A percentile compares a stretch with the other conserved stretches of the same genome.
Conservation (phyloP, 2,888 invertebrate genomes). For the Scaptomyza parva region DNA sequence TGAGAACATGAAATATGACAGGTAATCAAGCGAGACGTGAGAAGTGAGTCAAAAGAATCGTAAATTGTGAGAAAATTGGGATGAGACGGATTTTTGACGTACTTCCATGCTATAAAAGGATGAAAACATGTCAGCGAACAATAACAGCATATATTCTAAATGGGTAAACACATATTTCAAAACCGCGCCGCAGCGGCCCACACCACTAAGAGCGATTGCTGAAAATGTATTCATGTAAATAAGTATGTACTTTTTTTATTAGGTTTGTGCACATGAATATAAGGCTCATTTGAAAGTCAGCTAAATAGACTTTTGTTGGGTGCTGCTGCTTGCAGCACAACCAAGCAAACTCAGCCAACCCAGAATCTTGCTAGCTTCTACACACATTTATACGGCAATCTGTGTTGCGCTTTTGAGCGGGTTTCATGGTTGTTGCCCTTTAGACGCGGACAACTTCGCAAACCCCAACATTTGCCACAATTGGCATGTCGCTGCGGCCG, state of each 20-base stretch:
- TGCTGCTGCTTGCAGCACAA: too few relatives aligned
- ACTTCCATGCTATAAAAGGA: constrained; percentile 11
- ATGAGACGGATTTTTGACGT: constrained; percentile 8
- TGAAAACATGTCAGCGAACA: constrained; percentile 24
- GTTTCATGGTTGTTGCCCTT: constrained; percentile 34
- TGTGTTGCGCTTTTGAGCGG: constrained; percentile 50
- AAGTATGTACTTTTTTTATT: not conserved
- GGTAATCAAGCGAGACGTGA: constrained; percentile 44
- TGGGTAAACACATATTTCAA: constrained; percentile 15
- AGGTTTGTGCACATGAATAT: constrained; percentile 8
- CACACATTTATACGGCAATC: constrained; percentile 36
- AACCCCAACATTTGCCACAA: constrained; percentile 67
- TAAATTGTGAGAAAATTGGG: constrained; percentile 26
- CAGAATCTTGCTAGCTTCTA: not conserved
- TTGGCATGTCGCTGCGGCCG: constrained; percentile 71
- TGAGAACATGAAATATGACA: constrained; percentile 38
- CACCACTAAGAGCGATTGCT: not conserved
- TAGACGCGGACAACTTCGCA: constrained; percentile 16
- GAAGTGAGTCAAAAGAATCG: constrained; percentile 20
- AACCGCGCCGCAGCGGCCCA: not conserved
- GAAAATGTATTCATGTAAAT: constrained; percentile 28
- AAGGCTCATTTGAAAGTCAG: constrained; percentile 22
- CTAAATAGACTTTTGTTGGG: constrained; percentile 21
- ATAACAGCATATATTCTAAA: constrained; percentile 17
- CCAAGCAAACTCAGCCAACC: not conserved